Evolutionary conservation across 2,113 vertebrate genomes (phyloP).

Genomic region (Nothoprocta perdicaria): DNA sequence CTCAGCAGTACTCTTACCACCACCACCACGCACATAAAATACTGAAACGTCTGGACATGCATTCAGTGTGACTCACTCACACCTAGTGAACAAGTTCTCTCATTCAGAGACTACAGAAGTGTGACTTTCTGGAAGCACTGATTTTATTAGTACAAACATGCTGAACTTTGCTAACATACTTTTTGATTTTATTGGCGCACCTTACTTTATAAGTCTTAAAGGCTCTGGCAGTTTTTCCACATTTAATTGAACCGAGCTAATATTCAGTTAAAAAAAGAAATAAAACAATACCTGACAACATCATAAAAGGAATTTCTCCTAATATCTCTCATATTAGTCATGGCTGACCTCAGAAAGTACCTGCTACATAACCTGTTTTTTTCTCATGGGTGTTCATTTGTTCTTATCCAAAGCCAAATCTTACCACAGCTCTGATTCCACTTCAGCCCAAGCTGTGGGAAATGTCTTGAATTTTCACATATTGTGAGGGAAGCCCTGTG

Average conservation of each 20-base stretch:
- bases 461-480: background rate
- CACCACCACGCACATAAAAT: constrained; percentile 54
- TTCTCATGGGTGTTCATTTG: background rate
- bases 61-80: constrained; percentile 74
- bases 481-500: background rate
- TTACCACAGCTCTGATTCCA: background rate
- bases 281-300: constrained; percentile 20
- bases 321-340: constrained; percentile 47
- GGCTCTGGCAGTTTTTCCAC: constrained; percentile 59
- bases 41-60: constrained; percentile 63
- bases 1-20: constrained; percentile 39
- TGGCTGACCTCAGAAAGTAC: constrained; percentile 13
- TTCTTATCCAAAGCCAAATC: background rate
- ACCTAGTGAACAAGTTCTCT: constrained; percentile 74
- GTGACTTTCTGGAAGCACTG: constrained; percentile 70
- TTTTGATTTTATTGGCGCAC: constrained; percentile 71
- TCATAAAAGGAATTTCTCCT: constrained; percentile 68
- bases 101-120: constrained; percentile 66
- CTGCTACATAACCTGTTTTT: background rate
- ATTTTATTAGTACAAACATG: constrained; percentile 72
- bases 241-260: constrained; percentile 62
- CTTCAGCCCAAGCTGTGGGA: constrained; percentile 21
- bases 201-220: constrained; percentile 69
- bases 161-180: constrained; percentile 72
- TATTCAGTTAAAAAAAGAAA: constrained; percentile 29